Conservation (phyloP, 37 sponge, comb jelly and placozoan species). For the Tethya wilhelma region DNA sequence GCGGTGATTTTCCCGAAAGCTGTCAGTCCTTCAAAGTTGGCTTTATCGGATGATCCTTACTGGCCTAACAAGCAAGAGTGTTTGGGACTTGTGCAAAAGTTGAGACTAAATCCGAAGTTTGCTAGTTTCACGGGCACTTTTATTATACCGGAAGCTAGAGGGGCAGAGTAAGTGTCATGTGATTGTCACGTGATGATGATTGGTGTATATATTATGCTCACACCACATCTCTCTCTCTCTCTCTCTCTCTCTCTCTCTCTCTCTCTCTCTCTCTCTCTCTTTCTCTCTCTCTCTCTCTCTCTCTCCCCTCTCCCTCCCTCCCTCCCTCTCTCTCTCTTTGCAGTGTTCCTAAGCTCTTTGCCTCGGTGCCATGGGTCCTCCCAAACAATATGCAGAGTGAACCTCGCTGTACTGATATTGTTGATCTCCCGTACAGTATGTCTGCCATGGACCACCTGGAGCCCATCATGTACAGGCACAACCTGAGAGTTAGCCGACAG, state of each 20-base stretch:
- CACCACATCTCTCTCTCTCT: slow-evolving; percentile 2
- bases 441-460: slow-evolving; percentile 86
- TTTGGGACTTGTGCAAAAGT: slow-evolving; percentile 35
- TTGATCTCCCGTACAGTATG: slow-evolving; percentile 77
- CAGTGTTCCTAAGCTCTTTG: slow-evolving; percentile 31
- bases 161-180: slow-evolving; percentile 63
- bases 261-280: neutral
- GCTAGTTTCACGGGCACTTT: slow-evolving; percentile 71
- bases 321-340: neutral
- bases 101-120: neutral
- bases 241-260: neutral
- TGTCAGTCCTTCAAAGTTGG: slow-evolving; percentile 21
- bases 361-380: slow-evolving; percentile 21
- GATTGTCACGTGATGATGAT: slow-evolving; percentile 4
- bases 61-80: slow-evolving; percentile 80
- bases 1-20: slow-evolving; percentile 56
- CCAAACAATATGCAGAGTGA: slow-evolving; percentile 24
- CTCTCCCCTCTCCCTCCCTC: neutral
- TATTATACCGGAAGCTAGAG: slow-evolving; percentile 69
- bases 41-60: slow-evolving; percentile 68
- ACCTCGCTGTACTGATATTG: slow-evolving; percentile 67
- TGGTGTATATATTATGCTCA: slow-evolving; percentile 8
- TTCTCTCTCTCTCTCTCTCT: neutral
- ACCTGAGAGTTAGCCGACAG: neutral
- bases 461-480: slow-evolving; percentile 45